Conservation (phyloP, 2,888 invertebrate genomes). For the Apotomis capreana region DNA sequence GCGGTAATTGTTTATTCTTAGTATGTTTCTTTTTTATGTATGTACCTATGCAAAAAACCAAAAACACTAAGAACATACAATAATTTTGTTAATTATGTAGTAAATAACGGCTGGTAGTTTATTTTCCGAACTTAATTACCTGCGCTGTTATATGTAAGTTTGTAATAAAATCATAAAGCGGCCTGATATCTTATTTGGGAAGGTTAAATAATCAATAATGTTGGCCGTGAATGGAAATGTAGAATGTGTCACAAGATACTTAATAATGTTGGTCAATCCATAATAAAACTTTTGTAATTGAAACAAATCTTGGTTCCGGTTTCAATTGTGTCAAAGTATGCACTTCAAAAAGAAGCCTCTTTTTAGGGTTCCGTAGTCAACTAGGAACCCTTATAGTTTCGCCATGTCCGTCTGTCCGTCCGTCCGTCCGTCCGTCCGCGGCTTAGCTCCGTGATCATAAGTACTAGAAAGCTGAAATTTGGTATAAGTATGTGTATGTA, state of each 20-base stretch:
- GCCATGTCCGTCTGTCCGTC: no score
- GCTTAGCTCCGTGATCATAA: no score
- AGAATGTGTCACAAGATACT: constrained; percentile 22
- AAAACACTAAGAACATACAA: not conserved
- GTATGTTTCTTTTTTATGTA: no score
- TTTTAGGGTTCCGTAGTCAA: no score
- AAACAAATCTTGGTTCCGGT: not conserved
- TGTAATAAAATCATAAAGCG: constrained; percentile 2
- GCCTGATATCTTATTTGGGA: constrained; percentile 2
- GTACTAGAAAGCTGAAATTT: no score
- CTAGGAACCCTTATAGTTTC: no score
- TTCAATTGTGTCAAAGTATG: not conserved
- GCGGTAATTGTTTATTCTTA: no score
- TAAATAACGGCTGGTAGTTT: no score
- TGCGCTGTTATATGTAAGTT: not conserved
- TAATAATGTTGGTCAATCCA: not conserved
- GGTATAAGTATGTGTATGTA: no score
- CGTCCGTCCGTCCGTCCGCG: no score
- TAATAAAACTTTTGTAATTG: not conserved
- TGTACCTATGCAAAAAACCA: no score
- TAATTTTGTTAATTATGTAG: not conserved
- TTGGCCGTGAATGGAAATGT: constrained; percentile 22
- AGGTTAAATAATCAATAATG: constrained; percentile 27
- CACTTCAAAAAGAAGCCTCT: no score
- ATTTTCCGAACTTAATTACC: constrained; percentile 1